Conservation (phyloP, 2,797 vertebrate genomes). For the Picus viridis region DNA sequence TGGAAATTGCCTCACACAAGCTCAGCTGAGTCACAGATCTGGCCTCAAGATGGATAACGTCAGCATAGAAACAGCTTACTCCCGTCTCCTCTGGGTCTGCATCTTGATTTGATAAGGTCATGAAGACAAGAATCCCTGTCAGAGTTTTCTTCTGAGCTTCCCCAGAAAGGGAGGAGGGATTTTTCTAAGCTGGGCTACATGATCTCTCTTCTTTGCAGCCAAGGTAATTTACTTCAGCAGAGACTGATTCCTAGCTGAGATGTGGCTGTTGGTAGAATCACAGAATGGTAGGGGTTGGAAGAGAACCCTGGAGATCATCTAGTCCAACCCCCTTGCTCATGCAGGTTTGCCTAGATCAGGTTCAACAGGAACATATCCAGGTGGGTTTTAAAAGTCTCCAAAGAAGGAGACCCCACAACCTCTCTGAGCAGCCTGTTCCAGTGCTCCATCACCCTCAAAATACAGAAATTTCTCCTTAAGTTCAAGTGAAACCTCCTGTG, state of each 20-base stretch:
- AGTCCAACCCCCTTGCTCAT: too few relatives aligned
- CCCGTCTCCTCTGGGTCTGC: not conserved
- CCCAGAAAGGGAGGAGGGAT: not conserved
- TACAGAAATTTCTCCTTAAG: too few relatives aligned
- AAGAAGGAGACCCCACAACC: too few relatives aligned
- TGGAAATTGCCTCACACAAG: not conserved
- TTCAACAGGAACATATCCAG: too few relatives aligned
- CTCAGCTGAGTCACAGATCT: conserved; percentile 18
- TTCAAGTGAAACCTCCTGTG: too few relatives aligned
- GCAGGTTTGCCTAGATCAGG: too few relatives aligned
- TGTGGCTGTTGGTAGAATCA: not conserved
- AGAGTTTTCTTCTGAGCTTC: not conserved
- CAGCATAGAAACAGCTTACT: not conserved
- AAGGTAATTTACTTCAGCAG: not conserved
- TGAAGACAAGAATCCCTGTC: not conserved
- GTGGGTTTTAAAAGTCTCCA: too few relatives aligned
- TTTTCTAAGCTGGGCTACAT: not conserved
- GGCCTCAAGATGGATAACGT: not conserved
- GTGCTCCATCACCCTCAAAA: too few relatives aligned
- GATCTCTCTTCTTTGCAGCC: not conserved
- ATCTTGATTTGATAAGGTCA: not conserved
- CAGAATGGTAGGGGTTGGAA: too few relatives aligned
- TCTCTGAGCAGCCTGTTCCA: too few relatives aligned
- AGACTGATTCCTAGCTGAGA: not conserved
- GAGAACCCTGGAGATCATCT: too few relatives aligned